These are phyloP conservation scores for Fundulus diaphanus DNA, from an alignment of 2,797 vertebrate species.

Conservation along the genomic window DNA sequence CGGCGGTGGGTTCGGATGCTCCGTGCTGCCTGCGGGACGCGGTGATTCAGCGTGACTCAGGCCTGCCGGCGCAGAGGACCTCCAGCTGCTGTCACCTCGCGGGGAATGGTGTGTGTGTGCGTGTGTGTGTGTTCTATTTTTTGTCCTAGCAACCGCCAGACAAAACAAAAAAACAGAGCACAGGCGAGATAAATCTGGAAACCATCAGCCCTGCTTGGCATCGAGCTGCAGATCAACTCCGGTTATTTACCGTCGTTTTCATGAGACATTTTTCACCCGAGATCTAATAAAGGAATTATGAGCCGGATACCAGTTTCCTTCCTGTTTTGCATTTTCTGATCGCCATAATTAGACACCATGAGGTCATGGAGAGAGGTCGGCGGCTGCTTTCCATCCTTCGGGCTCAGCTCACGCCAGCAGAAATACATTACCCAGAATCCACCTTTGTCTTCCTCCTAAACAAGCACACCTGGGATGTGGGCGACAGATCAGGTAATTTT, in stretches of 20 bases:
- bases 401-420: not conserved
- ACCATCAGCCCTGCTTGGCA: not conserved
- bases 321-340: constrained; percentile 29
- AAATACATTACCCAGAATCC: constrained; percentile 37
- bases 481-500: too few species aligned
- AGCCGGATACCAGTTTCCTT: not conserved
- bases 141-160: constrained; percentile 57
- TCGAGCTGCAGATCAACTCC: not conserved
- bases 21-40: not conserved
- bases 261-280: not conserved
- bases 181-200: constrained; percentile 13
- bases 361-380: constrained; percentile 27
- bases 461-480: not conserved
- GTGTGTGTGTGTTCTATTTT: constrained; percentile 37
- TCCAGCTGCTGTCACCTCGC: constrained; percentile 51
- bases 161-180: constrained; percentile 62
- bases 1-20: constrained; percentile 37
- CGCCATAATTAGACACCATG: constrained; percentile 14
- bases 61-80: constrained; percentile 42
- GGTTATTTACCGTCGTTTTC: not conserved
- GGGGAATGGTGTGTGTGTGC: constrained; percentile 8
- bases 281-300: not conserved
- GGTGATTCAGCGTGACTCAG: constrained; percentile 69
- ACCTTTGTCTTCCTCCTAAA: too few species aligned
- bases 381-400: constrained; percentile 6